phyloP scores from a whole-genome alignment of 2,888 invertebrate genomes.

The Morpho deidamia region DNA sequence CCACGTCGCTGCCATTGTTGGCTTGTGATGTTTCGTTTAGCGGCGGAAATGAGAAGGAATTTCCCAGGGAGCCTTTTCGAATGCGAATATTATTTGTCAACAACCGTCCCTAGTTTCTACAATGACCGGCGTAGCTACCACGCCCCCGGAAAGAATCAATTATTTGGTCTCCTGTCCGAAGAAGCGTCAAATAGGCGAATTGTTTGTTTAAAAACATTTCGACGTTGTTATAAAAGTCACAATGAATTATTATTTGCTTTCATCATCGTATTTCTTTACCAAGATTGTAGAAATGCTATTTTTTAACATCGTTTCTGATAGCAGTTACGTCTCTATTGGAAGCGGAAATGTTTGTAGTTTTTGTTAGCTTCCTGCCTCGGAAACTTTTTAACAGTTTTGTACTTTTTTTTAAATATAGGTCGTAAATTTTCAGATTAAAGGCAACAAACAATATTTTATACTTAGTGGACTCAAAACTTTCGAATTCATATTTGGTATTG shows the following conservation, averaged over 20 bases:
- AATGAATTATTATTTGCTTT: slow-evolving; percentile 62
- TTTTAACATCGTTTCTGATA: slow-evolving; percentile 31
- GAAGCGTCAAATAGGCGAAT: slow-evolving; percentile 73
- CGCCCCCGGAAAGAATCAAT: slow-evolving; percentile 78
- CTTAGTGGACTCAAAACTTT: slow-evolving; percentile 7
- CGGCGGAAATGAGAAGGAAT: slow-evolving; percentile 71
- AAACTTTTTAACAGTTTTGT: slow-evolving; percentile 59
- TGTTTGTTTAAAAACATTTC: slow-evolving; percentile 78
- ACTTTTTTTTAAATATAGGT: slow-evolving; percentile 34
- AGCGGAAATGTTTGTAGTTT: slow-evolving; percentile 62
- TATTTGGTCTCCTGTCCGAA: slow-evolving; percentile 60
- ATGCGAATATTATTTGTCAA: slow-evolving; percentile 66
- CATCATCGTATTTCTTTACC: slow-evolving; percentile 43
- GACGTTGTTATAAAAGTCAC: slow-evolving; percentile 62
- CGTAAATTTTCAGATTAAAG: slow-evolving; percentile 54
- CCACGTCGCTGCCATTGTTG: slow-evolving; percentile 55
- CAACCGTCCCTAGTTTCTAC: slow-evolving; percentile 43
- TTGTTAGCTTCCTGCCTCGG: slow-evolving; percentile 61
- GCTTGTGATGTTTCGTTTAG: slow-evolving; percentile 60
- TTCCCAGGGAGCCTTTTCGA: slow-evolving; percentile 57
- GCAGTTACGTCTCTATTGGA: slow-evolving; percentile 19
- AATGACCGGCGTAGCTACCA: slow-evolving; percentile 50
- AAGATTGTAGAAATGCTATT: slow-evolving; percentile 51
- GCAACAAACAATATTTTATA: slow-evolving; percentile 28
- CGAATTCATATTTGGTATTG: neutral